phyloP scores from a whole-genome alignment of 2,797 vertebrate species.

The Danio aesculapii region DNA sequence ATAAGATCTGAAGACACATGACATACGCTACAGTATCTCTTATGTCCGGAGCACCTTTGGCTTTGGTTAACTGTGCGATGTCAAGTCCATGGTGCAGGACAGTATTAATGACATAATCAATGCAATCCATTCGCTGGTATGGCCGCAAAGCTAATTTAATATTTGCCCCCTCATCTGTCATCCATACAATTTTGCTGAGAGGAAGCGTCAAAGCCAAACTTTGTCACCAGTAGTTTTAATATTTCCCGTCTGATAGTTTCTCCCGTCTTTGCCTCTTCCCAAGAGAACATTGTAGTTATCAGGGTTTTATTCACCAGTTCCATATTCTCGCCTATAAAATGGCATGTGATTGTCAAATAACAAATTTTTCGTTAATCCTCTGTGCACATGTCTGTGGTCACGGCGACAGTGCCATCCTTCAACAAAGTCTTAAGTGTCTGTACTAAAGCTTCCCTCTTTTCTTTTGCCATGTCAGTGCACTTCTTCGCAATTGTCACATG shows the following conservation, averaged over 20 bases:
- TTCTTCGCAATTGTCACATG: too few species aligned
- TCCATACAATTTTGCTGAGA: too few species aligned
- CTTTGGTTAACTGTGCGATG: not conserved
- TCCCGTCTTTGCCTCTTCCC: constrained; percentile 38
- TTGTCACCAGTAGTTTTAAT: constrained; percentile 3
- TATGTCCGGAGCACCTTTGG: not conserved
- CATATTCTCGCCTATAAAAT: constrained; percentile 23
- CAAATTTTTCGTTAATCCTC: constrained; percentile 45
- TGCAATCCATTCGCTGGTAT: constrained; percentile 35
- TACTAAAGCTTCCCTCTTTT: constrained; percentile 14
- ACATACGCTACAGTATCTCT: too few species aligned
- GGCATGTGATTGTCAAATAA: constrained; percentile 52
- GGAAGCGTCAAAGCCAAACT: too few species aligned
- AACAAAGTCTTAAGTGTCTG: not conserved
- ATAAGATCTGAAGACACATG: too few species aligned
- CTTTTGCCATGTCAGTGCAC: constrained; percentile 29
- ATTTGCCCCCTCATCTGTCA: too few species aligned
- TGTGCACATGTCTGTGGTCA: constrained; percentile 50
- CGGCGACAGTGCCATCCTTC: constrained; percentile 21
- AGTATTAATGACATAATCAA: not conserved
- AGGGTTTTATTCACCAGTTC: too few species aligned
- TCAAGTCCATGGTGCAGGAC: constrained; percentile 21
- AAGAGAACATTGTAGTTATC: constrained; percentile 37
- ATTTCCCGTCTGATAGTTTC: constrained; percentile 49
- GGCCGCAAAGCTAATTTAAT: constrained; percentile 10